These are phyloP conservation scores for Chelonus insularis DNA, from an alignment of 1,140 invertebrate species.

Conservation along the genomic window DNA sequence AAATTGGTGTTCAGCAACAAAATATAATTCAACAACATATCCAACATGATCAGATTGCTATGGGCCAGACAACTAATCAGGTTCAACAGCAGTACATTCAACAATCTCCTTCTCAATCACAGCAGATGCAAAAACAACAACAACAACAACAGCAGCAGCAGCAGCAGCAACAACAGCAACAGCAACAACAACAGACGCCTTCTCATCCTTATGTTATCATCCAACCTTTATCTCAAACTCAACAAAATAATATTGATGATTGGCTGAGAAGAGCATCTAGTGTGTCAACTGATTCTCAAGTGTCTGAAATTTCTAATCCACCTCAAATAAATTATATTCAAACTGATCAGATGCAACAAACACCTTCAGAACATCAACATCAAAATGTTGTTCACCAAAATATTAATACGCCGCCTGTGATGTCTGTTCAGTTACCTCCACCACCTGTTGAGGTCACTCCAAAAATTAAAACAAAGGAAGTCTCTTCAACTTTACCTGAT, in stretches of 20 bases:
- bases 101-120: background rate
- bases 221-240: conserved; percentile 41
- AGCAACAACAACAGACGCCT: conserved; percentile 11
- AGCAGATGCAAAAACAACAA: conserved; percentile 25
- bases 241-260: conserved; percentile 44
- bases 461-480: conserved; percentile 54
- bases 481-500: conserved; percentile 55
- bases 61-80: conserved; percentile 7
- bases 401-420: conserved; percentile 23
- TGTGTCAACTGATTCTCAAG: conserved; percentile 52
- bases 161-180: conserved; percentile 30
- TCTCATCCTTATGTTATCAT: conserved; percentile 42
- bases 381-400: conserved; percentile 35
- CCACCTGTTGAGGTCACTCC: conserved; percentile 40
- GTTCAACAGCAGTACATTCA: conserved; percentile 3
- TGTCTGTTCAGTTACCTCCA: conserved; percentile 20
- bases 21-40: conserved; percentile 32
- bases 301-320: conserved; percentile 37
- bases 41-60: conserved; percentile 5
- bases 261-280: conserved; percentile 53
- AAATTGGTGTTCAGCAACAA: conserved; percentile 15
- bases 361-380: conserved; percentile 31
- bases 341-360: background rate
- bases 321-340: conserved; percentile 16
- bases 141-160: conserved; percentile 39